Conservation (phyloP, 2,888 invertebrate species). For the Entomobrya multifasciata region DNA sequence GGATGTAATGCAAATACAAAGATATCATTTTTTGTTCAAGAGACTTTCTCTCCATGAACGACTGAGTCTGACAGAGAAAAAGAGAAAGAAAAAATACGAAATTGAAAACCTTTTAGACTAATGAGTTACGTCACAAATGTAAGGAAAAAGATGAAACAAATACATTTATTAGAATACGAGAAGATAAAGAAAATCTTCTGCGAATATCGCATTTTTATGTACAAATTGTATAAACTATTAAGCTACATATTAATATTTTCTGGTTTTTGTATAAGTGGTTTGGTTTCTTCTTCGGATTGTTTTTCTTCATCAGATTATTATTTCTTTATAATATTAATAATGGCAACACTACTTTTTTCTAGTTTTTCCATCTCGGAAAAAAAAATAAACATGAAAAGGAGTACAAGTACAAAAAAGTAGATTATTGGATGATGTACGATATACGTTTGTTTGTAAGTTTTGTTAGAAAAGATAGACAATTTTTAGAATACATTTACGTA, state of each 20-base stretch:
- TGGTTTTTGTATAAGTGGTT: constrained; percentile 31
- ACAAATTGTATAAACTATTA: neutral
- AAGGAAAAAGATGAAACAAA: neutral
- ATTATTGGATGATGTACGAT: neutral
- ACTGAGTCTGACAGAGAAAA: too few relatives aligned
- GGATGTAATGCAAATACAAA: too few relatives aligned
- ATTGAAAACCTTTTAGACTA: constrained; percentile 59
- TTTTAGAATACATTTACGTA: too few relatives aligned
- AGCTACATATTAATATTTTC: too few relatives aligned
- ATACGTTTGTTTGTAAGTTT: neutral
- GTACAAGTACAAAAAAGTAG: neutral
- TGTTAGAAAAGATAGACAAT: constrained; percentile 18
- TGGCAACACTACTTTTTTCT: neutral
- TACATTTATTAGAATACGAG: neutral
- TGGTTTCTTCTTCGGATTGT: too few relatives aligned
- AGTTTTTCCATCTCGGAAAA: neutral
- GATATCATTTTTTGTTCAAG: too few relatives aligned
- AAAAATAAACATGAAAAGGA: neutral
- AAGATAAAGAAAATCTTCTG: neutral
- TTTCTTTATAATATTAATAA: neutral
- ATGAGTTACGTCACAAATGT: constrained; percentile 55
- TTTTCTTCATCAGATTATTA: too few relatives aligned
- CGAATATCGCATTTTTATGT: too few relatives aligned
- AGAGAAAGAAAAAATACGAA: neutral
- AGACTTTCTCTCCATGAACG: too few relatives aligned